Evolutionary conservation across 2,113 vertebrate genomes (phyloP), one percentile per base, ranked within the genome.

Genomic region (Percopsis transmontana): DNA sequence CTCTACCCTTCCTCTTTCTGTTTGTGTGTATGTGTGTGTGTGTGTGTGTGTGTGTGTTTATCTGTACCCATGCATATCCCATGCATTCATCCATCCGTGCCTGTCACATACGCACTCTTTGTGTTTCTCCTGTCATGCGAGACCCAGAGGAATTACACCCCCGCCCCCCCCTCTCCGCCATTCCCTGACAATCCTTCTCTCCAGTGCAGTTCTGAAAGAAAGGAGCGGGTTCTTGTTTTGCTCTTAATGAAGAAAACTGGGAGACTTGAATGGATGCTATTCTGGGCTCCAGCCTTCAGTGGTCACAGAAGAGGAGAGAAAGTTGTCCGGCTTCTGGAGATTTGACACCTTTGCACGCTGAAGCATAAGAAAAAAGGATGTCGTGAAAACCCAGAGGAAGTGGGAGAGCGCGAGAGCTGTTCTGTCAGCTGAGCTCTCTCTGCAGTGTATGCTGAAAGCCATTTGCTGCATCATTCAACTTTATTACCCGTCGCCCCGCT

Each of bases 191-290:
- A 48, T 19, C 45, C 16, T 12, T 18, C 56, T 27, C 27, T 58
- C 9, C 20, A 42, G 16, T 33, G 40, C 56, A 66, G 69, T 21
- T 11, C 11, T 24, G 40, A 50, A 56, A 33, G 70, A 4, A 19
- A 13, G 20, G n/a, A 7, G 21, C 20, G 40, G 45, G 55, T 79
- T 77, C 75, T 70, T 7, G 58, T 82, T 71, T 70, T 64, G 42
- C 58, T 76, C 5, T 76, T 76, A 70, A 68, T 80, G 66, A 77
- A 76, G 58, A 68, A 79, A 75, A 66, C 61, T 52, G 21, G 40
- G 72, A 79, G 40, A 67, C 54, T 60, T 76, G 61, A 84, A 79
- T 75, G 68, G 66, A 68, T 82, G 62, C 74, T 85, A 79, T 85
- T 83, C 68, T 79, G 63, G 70, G 74, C 62, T 53, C 42, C 27